Base-by-base conservation (phyloP, 1,140 invertebrate species). In the Pteromalus puparum region DNA sequence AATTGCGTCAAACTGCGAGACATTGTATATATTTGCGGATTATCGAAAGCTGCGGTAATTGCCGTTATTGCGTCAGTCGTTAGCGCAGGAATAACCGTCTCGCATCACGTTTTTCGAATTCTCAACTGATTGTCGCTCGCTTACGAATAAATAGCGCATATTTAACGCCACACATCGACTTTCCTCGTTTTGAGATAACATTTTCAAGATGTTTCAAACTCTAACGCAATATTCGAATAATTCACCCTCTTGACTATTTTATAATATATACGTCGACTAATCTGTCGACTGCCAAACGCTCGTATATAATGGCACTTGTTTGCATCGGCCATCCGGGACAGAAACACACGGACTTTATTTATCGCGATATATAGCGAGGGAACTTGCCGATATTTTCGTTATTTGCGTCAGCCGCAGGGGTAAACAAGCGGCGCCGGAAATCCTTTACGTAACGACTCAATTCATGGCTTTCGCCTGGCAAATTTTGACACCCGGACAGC, bases 321-420 rank as follows among this genome's bases (percentile, higher is more conserved):
- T 84, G 77, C 76, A 74, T 65, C 24, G 21, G n/a, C 68, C 26
- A 53, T 67, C 24, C 42, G 61, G 28, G 46, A 61, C 53, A 61
- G 53, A n/a, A 61, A 61, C 48, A 18, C 48, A 21, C 13, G 5
- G n/a, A 78, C 42, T 77, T 83, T 78, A 84, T 84, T 84, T 79
- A 84, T 73, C 77, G 30, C 21, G 42, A 26, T 4, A 34, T 34
- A 34, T 7, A 84, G 61, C 10, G 24, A 5, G 28, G 21, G 61
- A 81, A 81, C 61, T 81, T 65, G 38, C 10, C 26, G 61, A 82
- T 82, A 82, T 82, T 82, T 79, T 85, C 26, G 81, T 85, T 77
- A 82, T 79, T 84, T 70, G 82, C 83, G 81, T 82, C 81, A 86
- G 46, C 72, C 12, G 24, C 75, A n/a, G 68, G 26, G 75, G 79